Percentiles rank a stretch among this genome's conserved stretches.
phyloP scores from a whole-genome alignment of 2,888 invertebrate species.

The Polymixis lichenea region DNA sequence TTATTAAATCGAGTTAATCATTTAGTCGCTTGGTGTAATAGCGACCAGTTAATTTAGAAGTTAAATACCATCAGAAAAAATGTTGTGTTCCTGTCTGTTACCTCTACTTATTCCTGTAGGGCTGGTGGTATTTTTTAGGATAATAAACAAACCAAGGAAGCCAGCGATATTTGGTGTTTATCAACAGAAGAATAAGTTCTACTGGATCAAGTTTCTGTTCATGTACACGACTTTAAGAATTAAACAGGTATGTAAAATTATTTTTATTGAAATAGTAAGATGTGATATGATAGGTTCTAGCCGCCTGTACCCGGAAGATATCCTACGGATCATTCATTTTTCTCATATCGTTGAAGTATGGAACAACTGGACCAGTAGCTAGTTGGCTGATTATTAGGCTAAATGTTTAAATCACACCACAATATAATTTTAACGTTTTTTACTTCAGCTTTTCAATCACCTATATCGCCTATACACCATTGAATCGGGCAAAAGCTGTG shows the following conservation, averaged over 20 bases:
- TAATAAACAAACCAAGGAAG: constrained; percentile 78
- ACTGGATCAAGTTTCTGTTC: constrained; percentile 87
- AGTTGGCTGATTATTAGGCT: not conserved
- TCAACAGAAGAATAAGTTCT: constrained; percentile 86
- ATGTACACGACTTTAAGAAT: constrained; percentile 84
- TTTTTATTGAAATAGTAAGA: not conserved
- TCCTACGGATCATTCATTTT: too few species aligned
- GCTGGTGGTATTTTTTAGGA: constrained; percentile 78
- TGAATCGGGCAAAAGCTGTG: constrained; percentile 78
- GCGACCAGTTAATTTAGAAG: not conserved
- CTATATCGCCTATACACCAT: constrained; percentile 74
- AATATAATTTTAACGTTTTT: not conserved
- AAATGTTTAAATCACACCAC: not conserved
- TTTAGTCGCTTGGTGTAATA: constrained; percentile 18
- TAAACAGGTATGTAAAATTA: constrained; percentile 83
- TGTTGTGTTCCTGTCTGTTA: constrained; percentile 73
- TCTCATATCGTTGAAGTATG: too few species aligned
- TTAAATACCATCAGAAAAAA: constrained; percentile 58
- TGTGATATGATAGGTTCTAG: not conserved
- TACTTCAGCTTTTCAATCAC: constrained; percentile 75
- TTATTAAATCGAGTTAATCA: constrained; percentile 13
- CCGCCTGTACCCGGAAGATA: too few species aligned
- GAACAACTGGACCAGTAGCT: too few species aligned
- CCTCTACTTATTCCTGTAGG: constrained; percentile 73
- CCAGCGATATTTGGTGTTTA: constrained; percentile 89